Percentiles rank a stretch among this genome's conserved stretches.
Conservation (phyloP, 2,797 vertebrate species). For the Scarus forsteni region DNA sequence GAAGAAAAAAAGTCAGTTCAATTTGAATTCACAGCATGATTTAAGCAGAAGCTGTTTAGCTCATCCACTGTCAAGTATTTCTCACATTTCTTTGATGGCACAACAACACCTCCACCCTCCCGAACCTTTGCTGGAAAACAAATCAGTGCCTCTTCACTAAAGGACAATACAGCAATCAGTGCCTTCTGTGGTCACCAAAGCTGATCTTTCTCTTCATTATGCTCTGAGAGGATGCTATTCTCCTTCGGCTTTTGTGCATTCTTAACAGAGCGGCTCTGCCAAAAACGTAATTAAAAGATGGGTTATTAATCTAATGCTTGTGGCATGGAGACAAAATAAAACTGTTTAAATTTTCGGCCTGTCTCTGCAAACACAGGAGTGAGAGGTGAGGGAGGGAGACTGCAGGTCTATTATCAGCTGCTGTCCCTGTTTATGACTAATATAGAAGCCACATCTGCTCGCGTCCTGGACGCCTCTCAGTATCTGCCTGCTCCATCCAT, state of each 20-base stretch:
- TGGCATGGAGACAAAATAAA: slow-evolving; percentile 72
- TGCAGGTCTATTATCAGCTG: slow-evolving; percentile 65
- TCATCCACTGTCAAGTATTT: slow-evolving; percentile 10
- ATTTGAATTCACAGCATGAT: slow-evolving; percentile 23
- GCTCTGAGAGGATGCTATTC: slow-evolving; percentile 56
- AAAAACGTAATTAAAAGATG: slow-evolving; percentile 79
- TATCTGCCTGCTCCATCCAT: slow-evolving; percentile 57
- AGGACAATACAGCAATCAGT: slow-evolving; percentile 64
- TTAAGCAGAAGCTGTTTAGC: slow-evolving; percentile 14
- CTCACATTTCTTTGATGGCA: slow-evolving; percentile 34
- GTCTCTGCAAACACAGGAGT: slow-evolving; percentile 42
- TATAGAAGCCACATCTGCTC: slow-evolving; percentile 74
- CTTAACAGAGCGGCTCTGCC: slow-evolving; percentile 57
- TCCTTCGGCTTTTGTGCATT: slow-evolving; percentile 60
- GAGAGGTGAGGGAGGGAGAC: slow-evolving; percentile 27
- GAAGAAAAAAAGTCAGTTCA: neutral
- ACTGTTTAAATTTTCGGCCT: slow-evolving; percentile 67
- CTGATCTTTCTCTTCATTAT: slow-evolving; percentile 64
- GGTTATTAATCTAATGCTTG: slow-evolving; percentile 80
- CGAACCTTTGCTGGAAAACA: slow-evolving; percentile 50
- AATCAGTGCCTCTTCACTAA: slow-evolving; percentile 55
- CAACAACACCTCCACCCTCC: slow-evolving; percentile 39
- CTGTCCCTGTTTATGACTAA: slow-evolving; percentile 68
- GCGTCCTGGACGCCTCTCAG: slow-evolving; percentile 56
- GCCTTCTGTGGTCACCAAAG: slow-evolving; percentile 50